Evolutionary conservation across 2,113 vertebrate genomes (phyloP), one percentile per base, ranked within the genome.

Genomic region (Chaetorhynchus papuensis): DNA sequence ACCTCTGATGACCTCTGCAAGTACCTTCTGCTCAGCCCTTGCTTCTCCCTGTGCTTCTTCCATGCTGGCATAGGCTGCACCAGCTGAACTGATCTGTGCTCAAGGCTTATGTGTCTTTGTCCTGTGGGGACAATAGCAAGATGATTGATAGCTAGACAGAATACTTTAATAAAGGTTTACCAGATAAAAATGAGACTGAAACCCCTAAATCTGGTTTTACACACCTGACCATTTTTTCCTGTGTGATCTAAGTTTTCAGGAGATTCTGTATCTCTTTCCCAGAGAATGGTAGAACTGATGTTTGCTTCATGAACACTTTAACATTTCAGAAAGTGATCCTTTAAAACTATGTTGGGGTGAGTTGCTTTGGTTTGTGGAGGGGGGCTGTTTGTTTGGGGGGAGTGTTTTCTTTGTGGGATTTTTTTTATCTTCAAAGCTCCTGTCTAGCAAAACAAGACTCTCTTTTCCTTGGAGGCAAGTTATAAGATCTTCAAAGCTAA

Each of bases 401-500:
- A 84, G 35, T 12, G 2, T 44, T 72, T 94, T 60, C 9, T 37
- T 52, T 21, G 9, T 41, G 18, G 6, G 4, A 1, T 0, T 6
- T 45, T 68, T 70, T 53, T n/a, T 4, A 53, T 86, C 50, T 93
- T 88, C 60, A 78, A 47, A 92, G 76, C 15, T 56, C 6, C 27
- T 81, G 35, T 78, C 64, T 84, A n/a, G 52, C 35, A 84, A 90
- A 94, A 78, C 30, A 78, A 81, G 60, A 41, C 30, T 65, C 56
- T 87, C 24, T 85, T 93, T 90, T 90, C 71, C 92, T 84, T 95
- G 28, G 60, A 89, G 56, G 37, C 68, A 82, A 71, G 15, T 91
- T 91, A 11, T 28, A 92, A 81, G 83, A 83, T 71, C 80, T 96
- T 93, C 89, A 92, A 90, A 94, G 83, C 68, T 78, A 69, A 20